Base-by-base conservation (phyloP, 1,140 invertebrate genomes). In the Nephotettix cincticeps region DNA sequence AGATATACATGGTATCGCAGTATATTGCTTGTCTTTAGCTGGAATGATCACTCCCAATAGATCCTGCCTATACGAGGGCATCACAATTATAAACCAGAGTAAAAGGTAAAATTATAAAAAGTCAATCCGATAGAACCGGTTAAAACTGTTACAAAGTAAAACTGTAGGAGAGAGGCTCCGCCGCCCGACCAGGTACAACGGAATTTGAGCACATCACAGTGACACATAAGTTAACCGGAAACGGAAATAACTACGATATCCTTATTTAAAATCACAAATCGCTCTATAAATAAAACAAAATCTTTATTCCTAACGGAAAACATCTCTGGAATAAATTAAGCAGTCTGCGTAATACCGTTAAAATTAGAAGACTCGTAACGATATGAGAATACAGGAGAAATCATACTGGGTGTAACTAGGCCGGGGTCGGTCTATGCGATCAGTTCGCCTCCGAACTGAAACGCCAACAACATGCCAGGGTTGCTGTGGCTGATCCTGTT, bases 401-500 rank as follows among this genome's bases (percentile, higher is more conserved):
- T 29, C 23, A 0, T 40, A 17, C 13, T n/a, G 21, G 67, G 25
- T 45, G 36, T 56, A 68, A 54, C 58, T 64, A 25, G 56, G 45
- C 9, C 54, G 68, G 36, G 43, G 65, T 21, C 54, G 51, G 30
- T 32, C n/a, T 19, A 66, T 36, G 19, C 40, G 17, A 28, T 1
- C 1, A 43, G 61, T 25, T 69, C 27, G 21, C 23, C 0, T 23
- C 54, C 65, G 56, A 67, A 45, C 56, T 68, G 65, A 68, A 64
- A 64, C 45, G 63, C 67, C 30, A 70, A 69, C 36, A 58, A 25
- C 1, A 63, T 45, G 23, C 28, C 47, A 21, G 68, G 29, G 0
- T 40, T 51, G 6, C 43, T 51, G 30, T 65, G 47, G 45, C 64
- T 69, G 71, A 76, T 69, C 51, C 72, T 74, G 71, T 76, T 77